Evolutionary conservation across 2,113 vertebrate species (phyloP), one percentile per base, ranked within the genome.

Genomic region (Labeo rohita): DNA sequence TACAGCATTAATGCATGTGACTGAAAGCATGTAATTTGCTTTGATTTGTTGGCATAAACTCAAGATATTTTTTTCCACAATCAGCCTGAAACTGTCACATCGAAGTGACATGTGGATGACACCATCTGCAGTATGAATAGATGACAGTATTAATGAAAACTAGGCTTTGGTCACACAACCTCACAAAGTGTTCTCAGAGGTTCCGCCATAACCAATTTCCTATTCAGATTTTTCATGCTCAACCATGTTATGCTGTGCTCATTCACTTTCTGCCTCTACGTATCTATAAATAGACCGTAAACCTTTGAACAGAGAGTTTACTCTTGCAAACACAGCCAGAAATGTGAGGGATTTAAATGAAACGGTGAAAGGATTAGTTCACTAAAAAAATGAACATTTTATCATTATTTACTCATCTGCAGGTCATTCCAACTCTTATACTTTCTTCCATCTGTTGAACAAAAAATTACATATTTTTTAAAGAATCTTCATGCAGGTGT

Each of bases 11-110:
- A 23, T 61, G 61, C n/a, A 59, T 78, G 16, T 45, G 77, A 80
- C 56, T 63, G 36, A 80, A 80, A 80, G 54, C 77, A 63, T 80
- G 77, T 80, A n/a, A 63, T 45, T 80, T 78, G 52, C 36, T 78
- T 78, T 80, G 54, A 80, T 80, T 63, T 45, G 56, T 80, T 80
- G 54, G 39, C 56, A 43, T 45, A 63, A 61, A 61, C 54, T 61
- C 36, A 61, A 59, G 1, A 6, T 79, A 79, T 61, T 47, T 61
- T 79, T 63, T n/a, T 70, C 39, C 39, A 45, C 21, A 0, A 63
- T 43, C 56, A 80, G 39, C 56, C 21, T 61, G 54, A 80, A 80
- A 80, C 54, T 45, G 54, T 80, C 77, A 80, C 77, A 80, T 80
- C 36, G 43, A 80, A 61, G 36, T 80, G 54, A 45, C 9, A 39